Evolutionary conservation across 1,140 invertebrate genomes (phyloP).

Genomic region (Sesamia nonagrioides): DNA sequence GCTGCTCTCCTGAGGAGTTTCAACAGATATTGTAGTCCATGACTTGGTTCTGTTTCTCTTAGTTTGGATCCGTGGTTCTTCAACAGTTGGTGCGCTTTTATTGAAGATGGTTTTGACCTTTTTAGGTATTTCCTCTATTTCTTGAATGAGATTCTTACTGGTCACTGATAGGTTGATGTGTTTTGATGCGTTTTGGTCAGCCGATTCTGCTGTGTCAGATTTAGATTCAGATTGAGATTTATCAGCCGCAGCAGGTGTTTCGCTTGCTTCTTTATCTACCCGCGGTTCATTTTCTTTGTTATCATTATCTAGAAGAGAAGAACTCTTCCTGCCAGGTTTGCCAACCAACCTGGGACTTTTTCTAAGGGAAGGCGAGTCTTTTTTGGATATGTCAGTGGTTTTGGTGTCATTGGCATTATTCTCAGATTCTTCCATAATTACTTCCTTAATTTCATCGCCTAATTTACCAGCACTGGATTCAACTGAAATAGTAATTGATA

Average conservation of each 20-base stretch:
- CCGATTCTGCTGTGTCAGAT: not conserved
- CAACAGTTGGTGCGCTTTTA: slow-evolving; percentile 65
- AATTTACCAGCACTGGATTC: slow-evolving; percentile 37
- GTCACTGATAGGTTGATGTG: slow-evolving; percentile 56
- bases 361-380: slow-evolving; percentile 49
- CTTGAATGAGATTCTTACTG: slow-evolving; percentile 59
- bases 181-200: slow-evolving; percentile 3
- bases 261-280: slow-evolving; percentile 31
- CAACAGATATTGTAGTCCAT: slow-evolving; percentile 61
- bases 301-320: slow-evolving; percentile 7
- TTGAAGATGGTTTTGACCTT: slow-evolving; percentile 57
- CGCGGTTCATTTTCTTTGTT: slow-evolving; percentile 33
- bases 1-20: slow-evolving; percentile 53
- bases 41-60: slow-evolving; percentile 75
- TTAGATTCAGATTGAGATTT: slow-evolving; percentile 37
- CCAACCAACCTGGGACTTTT: slow-evolving; percentile 63
- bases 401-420: slow-evolving; percentile 56
- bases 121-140: slow-evolving; percentile 55
- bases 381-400: slow-evolving; percentile 13
- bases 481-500: slow-evolving; percentile 36
- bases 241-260: slow-evolving; percentile 36
- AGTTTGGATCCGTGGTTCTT: slow-evolving; percentile 53
- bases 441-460: slow-evolving; percentile 56
- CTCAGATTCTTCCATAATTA: slow-evolving; percentile 73
- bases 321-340: slow-evolving; percentile 35